phyloP scores from a whole-genome alignment of 2,797 vertebrate genomes.

The Sebastes alutus region DNA sequence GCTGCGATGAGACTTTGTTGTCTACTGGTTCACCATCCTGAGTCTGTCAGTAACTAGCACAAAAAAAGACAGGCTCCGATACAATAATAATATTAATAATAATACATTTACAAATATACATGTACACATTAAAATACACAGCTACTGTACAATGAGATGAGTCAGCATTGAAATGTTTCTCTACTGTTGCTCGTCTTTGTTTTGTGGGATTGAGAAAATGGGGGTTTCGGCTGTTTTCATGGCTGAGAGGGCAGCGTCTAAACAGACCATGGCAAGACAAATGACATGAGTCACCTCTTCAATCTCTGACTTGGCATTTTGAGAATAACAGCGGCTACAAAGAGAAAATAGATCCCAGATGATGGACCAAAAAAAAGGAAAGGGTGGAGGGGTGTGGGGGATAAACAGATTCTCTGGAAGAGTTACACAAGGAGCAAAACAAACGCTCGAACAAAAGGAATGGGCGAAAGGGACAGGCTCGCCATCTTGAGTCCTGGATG shows the following conservation, averaged over 20 bases:
- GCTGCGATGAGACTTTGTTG: not conserved
- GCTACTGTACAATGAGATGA: conserved; percentile 67
- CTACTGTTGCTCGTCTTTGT: conserved; percentile 58
- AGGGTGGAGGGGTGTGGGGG: not conserved
- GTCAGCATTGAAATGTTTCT: conserved; percentile 46
- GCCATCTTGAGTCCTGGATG: conserved; percentile 63
- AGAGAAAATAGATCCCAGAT: conserved; percentile 85
- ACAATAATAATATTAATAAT: conserved; percentile 72
- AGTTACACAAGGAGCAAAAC: conserved; percentile 74
- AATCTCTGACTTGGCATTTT: conserved; percentile 85
- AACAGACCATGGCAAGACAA: conserved; percentile 76
- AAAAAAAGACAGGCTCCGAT: conserved; percentile 34
- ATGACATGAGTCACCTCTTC: conserved; percentile 85
- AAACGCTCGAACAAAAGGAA: conserved; percentile 48
- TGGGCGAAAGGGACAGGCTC: conserved; percentile 49
- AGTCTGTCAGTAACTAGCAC: conserved; percentile 45
- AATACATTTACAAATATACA: conserved; percentile 80
- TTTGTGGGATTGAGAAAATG: conserved; percentile 58
- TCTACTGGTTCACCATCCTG: conserved; percentile 28
- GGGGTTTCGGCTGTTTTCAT: conserved; percentile 70
- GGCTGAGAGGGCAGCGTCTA: conserved; percentile 75
- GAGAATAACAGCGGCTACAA: conserved; percentile 84
- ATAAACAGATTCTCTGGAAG: conserved; percentile 68
- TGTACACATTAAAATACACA: conserved; percentile 66
- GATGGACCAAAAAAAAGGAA: conserved; percentile 67